A percentile compares a stretch with the other conserved stretches of the same genome.
phyloP scores from a whole-genome alignment of 2,797 vertebrate species.

The Silurus lanzhouensis region DNA sequence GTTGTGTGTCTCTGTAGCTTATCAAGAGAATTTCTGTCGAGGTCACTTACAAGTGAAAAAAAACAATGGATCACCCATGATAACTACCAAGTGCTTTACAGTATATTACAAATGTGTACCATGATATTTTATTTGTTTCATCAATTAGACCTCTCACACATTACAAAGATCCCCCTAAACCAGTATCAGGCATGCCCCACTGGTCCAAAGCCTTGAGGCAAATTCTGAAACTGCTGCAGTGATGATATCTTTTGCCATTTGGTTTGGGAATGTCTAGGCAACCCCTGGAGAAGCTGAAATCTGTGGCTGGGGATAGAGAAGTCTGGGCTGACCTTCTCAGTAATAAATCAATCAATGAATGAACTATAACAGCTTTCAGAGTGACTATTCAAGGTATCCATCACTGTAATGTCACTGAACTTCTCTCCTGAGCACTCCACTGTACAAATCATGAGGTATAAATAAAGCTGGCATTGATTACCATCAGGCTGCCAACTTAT shows the following conservation, averaged over 20 bases:
- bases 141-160: neutral
- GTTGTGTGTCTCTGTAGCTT: neutral
- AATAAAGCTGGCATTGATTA: neutral
- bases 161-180: neutral
- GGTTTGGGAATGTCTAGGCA: neutral
- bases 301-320: neutral
- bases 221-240: neutral
- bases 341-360: slow-evolving; percentile 20
- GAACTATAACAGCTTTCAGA: neutral
- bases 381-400: neutral
- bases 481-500: neutral
- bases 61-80: neutral
- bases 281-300: neutral
- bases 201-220: neutral
- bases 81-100: neutral
- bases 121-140: neutral
- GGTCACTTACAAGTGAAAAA: neutral
- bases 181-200: neutral
- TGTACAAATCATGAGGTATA: neutral
- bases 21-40: neutral
- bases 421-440: neutral
- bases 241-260: neutral
- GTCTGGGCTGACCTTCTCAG: neutral
- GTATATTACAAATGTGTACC: neutral
- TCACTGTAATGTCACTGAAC: slow-evolving; percentile 5